These are phyloP conservation scores for Paguma larvata DNA, from an alignment of 2,797 vertebrate genomes.

Conservation along the genomic window DNA sequence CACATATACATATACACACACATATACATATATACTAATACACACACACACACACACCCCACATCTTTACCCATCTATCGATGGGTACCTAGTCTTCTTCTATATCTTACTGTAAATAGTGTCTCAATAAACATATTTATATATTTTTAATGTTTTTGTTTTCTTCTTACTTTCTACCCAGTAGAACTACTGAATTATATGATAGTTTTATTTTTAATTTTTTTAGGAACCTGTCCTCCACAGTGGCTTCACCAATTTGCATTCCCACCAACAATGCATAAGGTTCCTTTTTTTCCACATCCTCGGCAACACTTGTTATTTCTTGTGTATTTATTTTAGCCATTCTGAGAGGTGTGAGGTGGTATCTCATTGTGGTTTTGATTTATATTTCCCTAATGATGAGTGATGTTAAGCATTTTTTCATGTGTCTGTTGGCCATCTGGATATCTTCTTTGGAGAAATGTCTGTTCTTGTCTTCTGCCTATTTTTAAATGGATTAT, in stretches of 20 bases:
- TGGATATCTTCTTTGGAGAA: not conserved
- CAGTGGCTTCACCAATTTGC: not conserved
- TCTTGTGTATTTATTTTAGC: not conserved
- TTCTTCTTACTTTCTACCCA: not conserved
- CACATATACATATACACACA: too few relatives aligned
- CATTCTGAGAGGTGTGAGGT: not conserved
- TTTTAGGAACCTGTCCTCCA: not conserved
- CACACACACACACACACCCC: too few relatives aligned
- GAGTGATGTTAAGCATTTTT: not conserved
- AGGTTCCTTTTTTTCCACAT: too few relatives aligned
- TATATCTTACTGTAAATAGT: not conserved
- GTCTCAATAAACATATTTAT: not conserved
- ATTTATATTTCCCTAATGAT: not conserved
- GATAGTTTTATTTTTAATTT: not conserved
- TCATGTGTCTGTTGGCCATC: not conserved
- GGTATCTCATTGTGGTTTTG: not conserved
- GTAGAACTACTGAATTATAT: not conserved
- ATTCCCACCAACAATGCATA: not conserved
- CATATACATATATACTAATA: too few relatives aligned
- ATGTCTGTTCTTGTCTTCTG: not conserved
- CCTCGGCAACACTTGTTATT: not conserved
- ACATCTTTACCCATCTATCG: not conserved
- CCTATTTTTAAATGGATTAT: not conserved
- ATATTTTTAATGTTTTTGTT: not conserved
- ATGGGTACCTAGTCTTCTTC: not conserved